Percentiles rank a stretch among this genome's conserved stretches.
These are phyloP conservation scores for Geophilus truncorum DNA, from an alignment of 2,888 invertebrate species.

Conservation along the genomic window DNA sequence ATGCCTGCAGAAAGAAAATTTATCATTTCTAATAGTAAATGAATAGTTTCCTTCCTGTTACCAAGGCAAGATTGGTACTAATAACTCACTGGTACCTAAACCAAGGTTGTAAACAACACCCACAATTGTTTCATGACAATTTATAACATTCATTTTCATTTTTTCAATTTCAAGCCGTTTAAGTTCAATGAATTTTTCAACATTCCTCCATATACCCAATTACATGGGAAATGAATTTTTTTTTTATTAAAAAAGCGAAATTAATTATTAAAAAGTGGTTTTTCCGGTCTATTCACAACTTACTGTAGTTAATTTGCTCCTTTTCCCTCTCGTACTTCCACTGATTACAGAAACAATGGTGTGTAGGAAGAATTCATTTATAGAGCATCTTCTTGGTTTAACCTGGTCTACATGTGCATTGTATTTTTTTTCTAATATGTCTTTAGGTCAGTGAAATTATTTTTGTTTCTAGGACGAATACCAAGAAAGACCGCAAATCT, in stretches of 20 bases:
- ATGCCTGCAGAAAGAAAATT: neutral
- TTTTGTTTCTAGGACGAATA: neutral
- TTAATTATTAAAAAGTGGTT: neutral
- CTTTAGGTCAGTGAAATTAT: neutral
- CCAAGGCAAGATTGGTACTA: neutral
- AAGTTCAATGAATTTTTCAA: neutral
- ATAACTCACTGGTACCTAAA: neutral
- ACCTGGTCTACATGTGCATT: neutral
- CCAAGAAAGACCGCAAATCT: neutral
- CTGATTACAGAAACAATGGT: slow-evolving; percentile 9
- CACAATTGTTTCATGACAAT: neutral
- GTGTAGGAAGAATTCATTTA: neutral
- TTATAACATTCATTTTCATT: neutral
- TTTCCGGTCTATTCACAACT: neutral
- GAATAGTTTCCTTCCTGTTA: neutral
- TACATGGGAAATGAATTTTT: neutral
- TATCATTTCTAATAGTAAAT: neutral
- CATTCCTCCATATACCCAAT: neutral
- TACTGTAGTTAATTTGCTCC: neutral
- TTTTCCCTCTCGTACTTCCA: neutral
- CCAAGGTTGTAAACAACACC: neutral
- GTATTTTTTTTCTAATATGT: neutral
- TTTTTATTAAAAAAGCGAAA: neutral
- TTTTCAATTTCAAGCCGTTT: neutral
- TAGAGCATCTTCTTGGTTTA: neutral